phyloP scores from a whole-genome alignment of 2,888 invertebrate species.

The Adelognathus sp. region DNA sequence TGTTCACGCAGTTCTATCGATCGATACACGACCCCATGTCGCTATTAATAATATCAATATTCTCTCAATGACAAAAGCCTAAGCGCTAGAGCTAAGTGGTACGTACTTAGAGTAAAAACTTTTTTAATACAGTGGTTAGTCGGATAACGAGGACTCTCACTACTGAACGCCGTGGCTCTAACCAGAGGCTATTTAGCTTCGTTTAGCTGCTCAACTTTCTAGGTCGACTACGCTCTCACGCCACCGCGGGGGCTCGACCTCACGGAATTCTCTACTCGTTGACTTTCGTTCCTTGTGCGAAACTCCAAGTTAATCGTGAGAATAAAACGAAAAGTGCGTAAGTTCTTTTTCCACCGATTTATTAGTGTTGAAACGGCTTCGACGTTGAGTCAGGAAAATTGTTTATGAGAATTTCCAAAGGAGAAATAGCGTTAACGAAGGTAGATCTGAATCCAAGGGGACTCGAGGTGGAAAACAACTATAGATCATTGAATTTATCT shows the following conservation, averaged over 20 bases:
- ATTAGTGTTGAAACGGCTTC: no score
- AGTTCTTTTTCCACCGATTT: no score
- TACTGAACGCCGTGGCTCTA: slow-evolving; percentile 72
- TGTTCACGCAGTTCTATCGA: slow-evolving; percentile 56
- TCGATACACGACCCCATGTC: slow-evolving; percentile 61
- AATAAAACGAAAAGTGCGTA: no score
- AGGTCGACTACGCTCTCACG: slow-evolving; percentile 74
- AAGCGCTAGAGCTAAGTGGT: slow-evolving; percentile 67
- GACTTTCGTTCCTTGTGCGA: slow-evolving; percentile 34
- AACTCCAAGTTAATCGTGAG: no score
- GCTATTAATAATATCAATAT: slow-evolving; percentile 48
- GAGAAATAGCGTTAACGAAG: no score
- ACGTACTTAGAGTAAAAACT: slow-evolving; percentile 66
- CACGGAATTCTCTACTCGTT: not conserved
- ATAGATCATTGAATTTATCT: no score
- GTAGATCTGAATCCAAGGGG: no score
- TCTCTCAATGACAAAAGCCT: slow-evolving; percentile 45
- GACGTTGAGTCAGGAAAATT: no score
- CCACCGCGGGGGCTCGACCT: slow-evolving; percentile 73
- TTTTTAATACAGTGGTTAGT: slow-evolving; percentile 75
- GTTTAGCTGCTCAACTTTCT: slow-evolving; percentile 74
- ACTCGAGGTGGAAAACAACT: no score
- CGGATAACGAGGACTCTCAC: slow-evolving; percentile 69
- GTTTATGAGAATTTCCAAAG: no score
- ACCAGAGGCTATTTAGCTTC: slow-evolving; percentile 73